Evolutionary conservation across 1,140 invertebrate species (phyloP).

Genomic region (Ruditapes philippinarum): DNA sequence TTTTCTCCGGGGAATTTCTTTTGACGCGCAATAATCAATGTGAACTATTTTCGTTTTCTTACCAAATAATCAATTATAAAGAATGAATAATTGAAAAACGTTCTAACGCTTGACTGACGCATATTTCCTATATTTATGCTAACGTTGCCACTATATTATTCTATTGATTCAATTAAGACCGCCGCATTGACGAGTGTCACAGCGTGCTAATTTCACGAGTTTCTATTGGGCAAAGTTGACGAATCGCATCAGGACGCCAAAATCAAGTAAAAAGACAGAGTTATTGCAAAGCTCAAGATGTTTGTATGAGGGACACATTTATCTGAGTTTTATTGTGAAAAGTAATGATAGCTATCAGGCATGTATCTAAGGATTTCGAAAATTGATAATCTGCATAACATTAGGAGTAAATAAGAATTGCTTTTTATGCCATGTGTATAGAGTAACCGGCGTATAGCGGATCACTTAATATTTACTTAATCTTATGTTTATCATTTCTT

Average conservation of each 20-base stretch:
- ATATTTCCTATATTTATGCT: conserved; percentile 29
- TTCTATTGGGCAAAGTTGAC: neutral
- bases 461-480: too few species aligned
- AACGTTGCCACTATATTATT: conserved; percentile 1
- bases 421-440: neutral
- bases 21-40: conserved; percentile 16
- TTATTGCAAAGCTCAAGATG: too few species aligned
- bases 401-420: too few species aligned
- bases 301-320: too few species aligned
- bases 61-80: conserved; percentile 27
- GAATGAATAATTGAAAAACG: conserved; percentile 46
- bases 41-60: conserved; percentile 22
- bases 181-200: neutral
- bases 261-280: neutral
- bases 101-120: conserved; percentile 9
- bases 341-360: too few species aligned
- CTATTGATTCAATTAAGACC: conserved; percentile 23
- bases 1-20: neutral
- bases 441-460: too few species aligned
- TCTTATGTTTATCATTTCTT: too few species aligned
- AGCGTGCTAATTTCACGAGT: conserved; percentile 28
- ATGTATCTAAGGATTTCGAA: too few species aligned
- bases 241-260: neutral
- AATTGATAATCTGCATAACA: too few species aligned
- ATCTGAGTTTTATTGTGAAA: too few species aligned